Conservation (phyloP, 2,888 invertebrate species). For the Helleia helle region DNA sequence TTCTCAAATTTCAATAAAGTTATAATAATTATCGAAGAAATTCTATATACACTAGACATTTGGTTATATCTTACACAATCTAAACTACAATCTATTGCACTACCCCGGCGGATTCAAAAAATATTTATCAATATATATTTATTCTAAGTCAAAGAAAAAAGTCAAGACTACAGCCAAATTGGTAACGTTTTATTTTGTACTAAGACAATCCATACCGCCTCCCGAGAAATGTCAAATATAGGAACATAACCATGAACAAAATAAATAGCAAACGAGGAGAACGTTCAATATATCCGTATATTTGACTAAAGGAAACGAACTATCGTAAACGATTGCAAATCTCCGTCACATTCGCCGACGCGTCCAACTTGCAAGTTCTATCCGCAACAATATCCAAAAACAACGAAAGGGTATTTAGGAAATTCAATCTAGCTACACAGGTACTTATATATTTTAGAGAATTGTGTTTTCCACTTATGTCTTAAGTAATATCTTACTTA, state of each 20-base stretch:
- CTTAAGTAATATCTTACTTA: constrained; percentile 57
- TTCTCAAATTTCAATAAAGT: constrained; percentile 8
- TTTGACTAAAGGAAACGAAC: constrained; percentile 12
- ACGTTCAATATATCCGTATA: constrained; percentile 10
- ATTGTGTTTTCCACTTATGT: constrained; percentile 49
- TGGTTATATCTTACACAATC: constrained; percentile 40
- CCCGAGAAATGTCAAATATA: constrained; percentile 29
- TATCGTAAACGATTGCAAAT: constrained; percentile 6
- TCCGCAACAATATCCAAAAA: constrained; percentile 54
- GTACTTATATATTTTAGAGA: constrained; percentile 38
- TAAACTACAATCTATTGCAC: constrained; percentile 67
- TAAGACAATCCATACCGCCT: constrained; percentile 44
- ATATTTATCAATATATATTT: constrained; percentile 41
- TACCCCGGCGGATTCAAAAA: constrained; percentile 66
- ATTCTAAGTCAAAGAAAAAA: constrained; percentile 38
- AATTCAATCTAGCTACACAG: constrained; percentile 71
- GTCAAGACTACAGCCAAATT: constrained; percentile 46
- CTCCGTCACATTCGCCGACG: constrained; percentile 14
- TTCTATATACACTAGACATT: constrained; percentile 38
- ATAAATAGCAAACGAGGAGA: constrained; percentile 16
- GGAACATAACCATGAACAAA: constrained; percentile 24
- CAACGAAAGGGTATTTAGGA: constrained; percentile 36
- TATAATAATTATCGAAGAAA: constrained; percentile 27
- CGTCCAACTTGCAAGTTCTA: constrained; percentile 26
- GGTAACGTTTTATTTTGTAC: constrained; percentile 43